phyloP scores from a whole-genome alignment of 2,797 vertebrate species.

The Podarcis lilfordi region DNA sequence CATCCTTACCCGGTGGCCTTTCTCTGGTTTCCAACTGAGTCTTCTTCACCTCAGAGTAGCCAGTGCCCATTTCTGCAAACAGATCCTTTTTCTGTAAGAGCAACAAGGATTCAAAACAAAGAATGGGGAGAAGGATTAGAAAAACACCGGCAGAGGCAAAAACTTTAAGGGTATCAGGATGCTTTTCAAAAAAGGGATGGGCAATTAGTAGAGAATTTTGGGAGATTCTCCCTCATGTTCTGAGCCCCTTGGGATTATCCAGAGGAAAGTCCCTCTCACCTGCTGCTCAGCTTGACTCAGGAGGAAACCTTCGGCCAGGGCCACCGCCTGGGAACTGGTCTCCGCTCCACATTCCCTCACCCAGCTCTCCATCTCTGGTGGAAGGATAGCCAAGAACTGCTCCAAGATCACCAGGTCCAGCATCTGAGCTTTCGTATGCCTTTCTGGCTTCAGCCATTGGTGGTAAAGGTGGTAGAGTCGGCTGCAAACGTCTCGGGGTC shows the following conservation, averaged over 20 bases:
- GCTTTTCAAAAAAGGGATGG: no score
- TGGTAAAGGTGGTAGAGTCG: neutral
- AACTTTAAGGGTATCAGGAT: neutral
- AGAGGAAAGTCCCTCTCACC: neutral
- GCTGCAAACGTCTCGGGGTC: neutral
- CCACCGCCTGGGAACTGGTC: neutral
- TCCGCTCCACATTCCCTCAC: neutral
- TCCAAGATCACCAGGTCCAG: neutral
- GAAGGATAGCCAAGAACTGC: neutral
- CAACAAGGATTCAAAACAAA: no score
- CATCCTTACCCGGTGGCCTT: neutral
- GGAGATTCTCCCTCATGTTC: no score
- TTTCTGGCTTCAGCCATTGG: neutral
- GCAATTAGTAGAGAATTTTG: no score
- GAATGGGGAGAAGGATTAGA: no score
- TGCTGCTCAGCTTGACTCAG: neutral
- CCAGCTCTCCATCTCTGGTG: neutral
- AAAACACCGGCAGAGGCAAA: neutral
- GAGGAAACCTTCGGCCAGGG: neutral
- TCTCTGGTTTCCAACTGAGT: neutral
- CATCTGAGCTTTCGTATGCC: neutral
- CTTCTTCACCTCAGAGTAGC: neutral
- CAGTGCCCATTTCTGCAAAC: neutral
- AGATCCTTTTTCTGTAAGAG: neutral
- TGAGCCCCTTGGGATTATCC: neutral